phyloP scores from a whole-genome alignment of 2,888 invertebrate genomes.

The Megalurothrips usitatus region DNA sequence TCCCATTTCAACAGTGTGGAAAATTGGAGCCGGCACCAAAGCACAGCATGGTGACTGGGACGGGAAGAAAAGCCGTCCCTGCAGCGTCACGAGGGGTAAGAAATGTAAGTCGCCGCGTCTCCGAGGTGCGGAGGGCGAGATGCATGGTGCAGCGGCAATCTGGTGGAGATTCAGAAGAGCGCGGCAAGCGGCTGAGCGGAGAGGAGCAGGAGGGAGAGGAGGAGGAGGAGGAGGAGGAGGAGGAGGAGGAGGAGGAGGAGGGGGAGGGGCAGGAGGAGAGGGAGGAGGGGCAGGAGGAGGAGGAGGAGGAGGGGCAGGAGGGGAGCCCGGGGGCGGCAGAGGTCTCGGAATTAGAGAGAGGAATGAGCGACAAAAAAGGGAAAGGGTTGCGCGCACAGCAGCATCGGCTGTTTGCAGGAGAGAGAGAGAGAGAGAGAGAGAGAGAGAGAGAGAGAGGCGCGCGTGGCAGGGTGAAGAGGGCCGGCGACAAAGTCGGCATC shows the following conservation, averaged over 20 bases:
- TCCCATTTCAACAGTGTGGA: too few relatives aligned
- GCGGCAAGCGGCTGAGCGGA: not conserved
- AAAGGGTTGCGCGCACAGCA: not conserved
- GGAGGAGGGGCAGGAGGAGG: not conserved
- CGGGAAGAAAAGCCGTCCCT: not conserved
- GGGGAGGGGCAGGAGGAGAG: not conserved
- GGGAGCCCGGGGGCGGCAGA: not conserved
- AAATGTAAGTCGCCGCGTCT: not conserved
- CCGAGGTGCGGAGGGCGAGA: not conserved
- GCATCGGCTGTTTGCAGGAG: not conserved
- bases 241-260: not conserved
- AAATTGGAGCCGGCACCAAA: too few relatives aligned
- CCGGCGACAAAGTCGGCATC: slow-evolving; percentile 2
- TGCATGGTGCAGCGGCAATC: not conserved
- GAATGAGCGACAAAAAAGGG: too few relatives aligned
- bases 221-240: not conserved
- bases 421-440: too few relatives aligned
- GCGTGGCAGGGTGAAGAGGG: not conserved
- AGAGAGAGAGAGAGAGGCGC: not conserved
- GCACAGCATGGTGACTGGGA: not conserved
- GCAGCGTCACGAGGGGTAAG: not conserved
- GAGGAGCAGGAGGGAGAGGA: not conserved
- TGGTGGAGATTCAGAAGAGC: not conserved
- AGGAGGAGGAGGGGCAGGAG: not conserved
- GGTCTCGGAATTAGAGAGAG: too few relatives aligned